Evolutionary conservation across 2,888 invertebrate genomes (phyloP), one percentile per base, ranked within the genome.

Genomic region (Lithophane socia): DNA sequence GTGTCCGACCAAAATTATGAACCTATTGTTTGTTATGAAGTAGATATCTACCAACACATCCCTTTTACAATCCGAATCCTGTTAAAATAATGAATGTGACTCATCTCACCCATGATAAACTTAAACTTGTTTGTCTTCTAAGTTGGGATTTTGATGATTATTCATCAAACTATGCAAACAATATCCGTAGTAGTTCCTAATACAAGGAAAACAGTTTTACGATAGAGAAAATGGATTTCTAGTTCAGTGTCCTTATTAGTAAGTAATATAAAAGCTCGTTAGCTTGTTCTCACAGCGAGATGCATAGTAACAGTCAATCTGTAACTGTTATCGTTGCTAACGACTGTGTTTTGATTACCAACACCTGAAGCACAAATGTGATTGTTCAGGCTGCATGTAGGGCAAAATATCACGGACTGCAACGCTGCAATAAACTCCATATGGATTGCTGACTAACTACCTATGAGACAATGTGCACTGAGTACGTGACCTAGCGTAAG

Each of bases 341-440:
- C 85, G 75, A 86, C 83, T 77, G 83, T 92, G 92, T 92, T 93
- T 90, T 91, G 92, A 92, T 94, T 93, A 90, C 89, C 76, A 89
- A 85, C 94, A 94, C 94, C 94, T 94, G 94, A 91, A 87, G 84
- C 87, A 84, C 92, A 92, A 86, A 92, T 91, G 92, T 87, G 90
- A 92, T 92, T 92, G 91, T 90, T 90, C 86, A 89, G 86, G 76
- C 85, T 88, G 85, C 87, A 87, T 91, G 80, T 85, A 80, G 85
- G 79, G 80, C 88, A 84, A 85, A 86, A 89, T 88, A 92, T 92
- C 93, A 93, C 93, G 91, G 88, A 92, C 87, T 92, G 92, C 92
- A 88, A 89, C 91, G 91, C 91, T 88, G 91, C 89, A 85, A 85
- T 90, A 86, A 83, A 81, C 83, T 79, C 68, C 82, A 82, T 83